Base-by-base conservation (phyloP, 2,797 vertebrate genomes). In the Muraenolepis orangiensis region DNA sequence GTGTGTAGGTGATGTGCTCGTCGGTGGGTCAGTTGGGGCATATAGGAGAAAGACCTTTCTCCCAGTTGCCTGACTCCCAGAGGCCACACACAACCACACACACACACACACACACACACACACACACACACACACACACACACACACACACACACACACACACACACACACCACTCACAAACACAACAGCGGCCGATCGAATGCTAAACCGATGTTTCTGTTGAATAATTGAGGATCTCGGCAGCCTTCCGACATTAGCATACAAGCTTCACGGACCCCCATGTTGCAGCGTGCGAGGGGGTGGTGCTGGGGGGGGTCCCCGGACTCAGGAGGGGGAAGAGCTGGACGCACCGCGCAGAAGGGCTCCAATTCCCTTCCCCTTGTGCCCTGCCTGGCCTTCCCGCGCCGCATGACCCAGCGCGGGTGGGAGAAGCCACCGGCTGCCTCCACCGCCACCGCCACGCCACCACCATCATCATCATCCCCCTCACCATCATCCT, bases 191-290 rank as follows among this genome's bases (percentile, higher is more conserved):
- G 90, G 90, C 87, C 87, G 80, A 82, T 86, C 92, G 92, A 93
- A 94, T 94, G 90, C 90, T 93, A 93, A 94, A 93, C 91, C 93
- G 94, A 92, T 91, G 90, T 86, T 89, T 86, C 89, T 92, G 86
- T 81, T 94, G 92, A 93, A 95, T 94, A 93, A 94, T 94, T 94
- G 90, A 94, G 85, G 80, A 70, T 90, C 83, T 87, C 78, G 69
- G 89, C 84, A 72, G 88, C 81, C 85, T n/a, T 87, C 78, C 67
- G 26, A 78, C 51, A 93, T 95, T 93, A 93, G 88, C 92, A 93
- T 92, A 92, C 76, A 78, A 90, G 89, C 91, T 91, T 91, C 88
- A 90, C 89, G 90, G 90, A 91, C 83, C 89, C 83, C 89, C 87
- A 91, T 90, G 92, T 91, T 92, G 90, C 84, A 84, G 82, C 69